phyloP scores from a whole-genome alignment of 2,888 invertebrate genomes.

The Drosophila mayaguana region DNA sequence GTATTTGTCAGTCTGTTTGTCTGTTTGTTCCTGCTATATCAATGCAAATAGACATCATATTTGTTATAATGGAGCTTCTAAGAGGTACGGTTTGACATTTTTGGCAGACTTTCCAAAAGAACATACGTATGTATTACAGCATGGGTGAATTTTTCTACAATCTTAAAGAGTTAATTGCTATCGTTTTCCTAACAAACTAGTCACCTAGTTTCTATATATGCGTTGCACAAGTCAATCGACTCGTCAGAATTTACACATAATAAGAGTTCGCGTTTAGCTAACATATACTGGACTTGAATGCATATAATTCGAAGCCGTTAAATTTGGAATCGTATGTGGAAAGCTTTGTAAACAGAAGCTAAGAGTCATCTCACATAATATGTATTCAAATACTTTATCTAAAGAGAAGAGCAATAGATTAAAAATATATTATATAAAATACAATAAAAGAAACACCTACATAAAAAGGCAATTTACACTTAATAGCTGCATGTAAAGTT shows the following conservation, averaged over 20 bases:
- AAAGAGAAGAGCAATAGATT: not conserved
- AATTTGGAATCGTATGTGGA: not conserved
- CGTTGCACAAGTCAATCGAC: not conserved
- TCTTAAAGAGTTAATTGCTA: not conserved
- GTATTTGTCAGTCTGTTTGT: not conserved
- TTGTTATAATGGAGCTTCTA: not conserved
- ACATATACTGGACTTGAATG: not conserved
- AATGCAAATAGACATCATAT: not conserved
- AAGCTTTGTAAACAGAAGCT: not conserved
- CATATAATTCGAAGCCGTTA: not conserved
- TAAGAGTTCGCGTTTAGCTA: not conserved
- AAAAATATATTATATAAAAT: not conserved
- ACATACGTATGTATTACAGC: not conserved
- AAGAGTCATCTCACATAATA: not conserved
- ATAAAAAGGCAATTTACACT: slow-evolving; percentile 12
- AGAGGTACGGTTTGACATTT: not conserved
- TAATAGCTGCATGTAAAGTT: slow-evolving; percentile 14
- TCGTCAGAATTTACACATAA: not conserved
- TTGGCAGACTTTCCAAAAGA: not conserved
- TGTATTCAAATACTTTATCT: not conserved
- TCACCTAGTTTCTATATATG: not conserved
- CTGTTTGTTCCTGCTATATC: not conserved
- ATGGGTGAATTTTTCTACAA: not conserved
- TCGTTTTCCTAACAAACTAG: too few species aligned
- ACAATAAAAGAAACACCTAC: not conserved